Percentiles rank a stretch among this genome's conserved stretches.
These are phyloP conservation scores for Ephialtes manifestator DNA, from an alignment of 2,888 invertebrate species.

Conservation along the genomic window DNA sequence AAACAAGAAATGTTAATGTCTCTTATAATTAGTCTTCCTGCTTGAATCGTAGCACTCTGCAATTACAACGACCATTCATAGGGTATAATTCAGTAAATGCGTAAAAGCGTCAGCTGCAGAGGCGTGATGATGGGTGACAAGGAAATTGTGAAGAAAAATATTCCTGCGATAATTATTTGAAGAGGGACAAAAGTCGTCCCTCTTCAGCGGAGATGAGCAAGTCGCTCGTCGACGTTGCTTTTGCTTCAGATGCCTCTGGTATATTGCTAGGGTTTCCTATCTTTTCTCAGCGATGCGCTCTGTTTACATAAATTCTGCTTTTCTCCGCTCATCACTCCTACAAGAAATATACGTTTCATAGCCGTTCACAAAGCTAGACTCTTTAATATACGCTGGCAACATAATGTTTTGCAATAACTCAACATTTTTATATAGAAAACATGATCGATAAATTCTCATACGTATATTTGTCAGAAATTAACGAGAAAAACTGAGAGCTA, in stretches of 20 bases:
- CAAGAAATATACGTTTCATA: background rate
- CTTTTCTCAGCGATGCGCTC: background rate
- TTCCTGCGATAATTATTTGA: background rate
- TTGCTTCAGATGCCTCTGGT: background rate
- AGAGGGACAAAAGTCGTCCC: constrained; percentile 5
- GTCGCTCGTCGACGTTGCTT: background rate
- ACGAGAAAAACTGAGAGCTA: background rate
- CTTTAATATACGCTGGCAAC: background rate
- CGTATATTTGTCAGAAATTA: background rate
- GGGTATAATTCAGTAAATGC: constrained; percentile 30
- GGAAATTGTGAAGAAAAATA: constrained; percentile 8
- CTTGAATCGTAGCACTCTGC: constrained; percentile 16
- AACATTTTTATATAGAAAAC: background rate
- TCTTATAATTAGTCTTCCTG: background rate
- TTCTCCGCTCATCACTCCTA: background rate
- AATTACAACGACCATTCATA: constrained; percentile 25
- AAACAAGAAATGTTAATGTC: background rate
- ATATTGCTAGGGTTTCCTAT: background rate
- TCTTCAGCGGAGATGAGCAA: background rate
- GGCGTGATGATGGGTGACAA: background rate
- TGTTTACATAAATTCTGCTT: background rate
- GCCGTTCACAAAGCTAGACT: background rate
- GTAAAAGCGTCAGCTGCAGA: background rate
- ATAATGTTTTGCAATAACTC: background rate
- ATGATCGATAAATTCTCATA: background rate